Evolutionary conservation across 1,140 invertebrate genomes (phyloP).

Genomic region (Hyles vespertilio): DNA sequence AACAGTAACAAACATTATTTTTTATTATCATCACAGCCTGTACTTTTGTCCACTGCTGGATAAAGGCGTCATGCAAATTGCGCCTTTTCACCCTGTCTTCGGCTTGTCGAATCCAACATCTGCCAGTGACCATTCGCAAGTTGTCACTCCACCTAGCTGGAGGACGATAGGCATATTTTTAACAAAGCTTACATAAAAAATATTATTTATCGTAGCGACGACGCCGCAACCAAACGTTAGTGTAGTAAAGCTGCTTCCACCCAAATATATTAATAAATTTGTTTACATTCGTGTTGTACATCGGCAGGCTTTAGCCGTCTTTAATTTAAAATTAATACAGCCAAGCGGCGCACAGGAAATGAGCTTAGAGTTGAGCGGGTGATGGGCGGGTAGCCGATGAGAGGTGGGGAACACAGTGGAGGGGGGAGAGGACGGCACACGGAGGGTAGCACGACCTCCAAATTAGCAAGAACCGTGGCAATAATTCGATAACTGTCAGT

Average conservation of each 20-base stretch:
- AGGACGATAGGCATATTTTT: too few species aligned
- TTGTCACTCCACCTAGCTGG: too few species aligned
- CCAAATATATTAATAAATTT: constrained; percentile 1
- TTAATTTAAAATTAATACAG: constrained; percentile 80
- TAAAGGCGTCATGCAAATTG: too few species aligned
- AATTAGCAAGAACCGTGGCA: constrained; percentile 60
- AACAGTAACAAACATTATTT: too few species aligned
- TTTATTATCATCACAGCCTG: too few species aligned
- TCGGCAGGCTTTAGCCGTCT: constrained; percentile 70
- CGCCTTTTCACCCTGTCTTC: too few species aligned
- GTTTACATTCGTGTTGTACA: constrained; percentile 15
- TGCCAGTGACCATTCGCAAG: too few species aligned
- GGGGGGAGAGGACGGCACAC: constrained; percentile 37
- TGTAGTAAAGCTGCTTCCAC: background rate
- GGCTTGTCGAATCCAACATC: too few species aligned
- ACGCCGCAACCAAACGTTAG: background rate
- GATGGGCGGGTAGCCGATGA: constrained; percentile 36
- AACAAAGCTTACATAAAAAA: too few species aligned
- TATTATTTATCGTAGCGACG: background rate
- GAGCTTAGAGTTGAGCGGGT: constrained; percentile 67
- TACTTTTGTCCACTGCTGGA: too few species aligned
- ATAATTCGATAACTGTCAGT: constrained; percentile 43
- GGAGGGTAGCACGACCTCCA: constrained; percentile 38
- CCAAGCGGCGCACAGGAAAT: constrained; percentile 78
- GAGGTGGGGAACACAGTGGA: constrained; percentile 30